Base-by-base conservation (phyloP, 2,113 vertebrate species). In the Passer montanus region DNA sequence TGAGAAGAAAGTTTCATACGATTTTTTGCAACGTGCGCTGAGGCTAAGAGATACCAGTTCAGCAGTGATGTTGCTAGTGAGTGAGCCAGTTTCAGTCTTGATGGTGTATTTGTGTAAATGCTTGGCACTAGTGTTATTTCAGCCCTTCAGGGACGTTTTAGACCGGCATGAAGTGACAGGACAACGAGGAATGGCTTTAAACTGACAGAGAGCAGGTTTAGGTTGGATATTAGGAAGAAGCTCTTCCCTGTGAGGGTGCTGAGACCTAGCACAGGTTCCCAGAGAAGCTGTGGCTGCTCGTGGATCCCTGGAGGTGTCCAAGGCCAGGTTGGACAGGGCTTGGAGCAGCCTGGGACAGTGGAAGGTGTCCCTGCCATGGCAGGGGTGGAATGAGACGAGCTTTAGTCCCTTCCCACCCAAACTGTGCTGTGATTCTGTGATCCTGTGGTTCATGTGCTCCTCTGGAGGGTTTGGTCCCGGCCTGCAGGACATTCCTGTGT, bases 261-360 rank as follows among this genome's bases (percentile, higher is more conserved):
- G 2, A 59, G 4, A 2, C 24, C n/a, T 55, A 69, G n/a, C 47
- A 27, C 41, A 75, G 69, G n/a, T 0, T 47, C 33, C 28, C 52
- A 74, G 52, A 46, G 69, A 2, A 52, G 60, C 60, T 67, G 39
- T 21, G n/a, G 11, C 13, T 75, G 24, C 30, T 0, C 28, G 24
- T 59, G 58, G n/a, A 60, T 15, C 46, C 62, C 30, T 83, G 62
- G n/a, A 1, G 41, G 7, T 47, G 62, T 2, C 5, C 69, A 7
- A 35, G 53, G 14, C 39, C 39, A 41, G 39, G 20, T 0, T 83
- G 70, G 55, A 27, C 0, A 0, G 53, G 46, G n/a, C 30, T 68
- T 53, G 46, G 78, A 82, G 46, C 13, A 39, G 0, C n/a, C 35
- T 59, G 69, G 69, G 19, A 2, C 0, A 9, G 24, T 9, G 17